Evolutionary conservation across 2,113 vertebrate species (phyloP).

Genomic region (Gila orcuttii): DNA sequence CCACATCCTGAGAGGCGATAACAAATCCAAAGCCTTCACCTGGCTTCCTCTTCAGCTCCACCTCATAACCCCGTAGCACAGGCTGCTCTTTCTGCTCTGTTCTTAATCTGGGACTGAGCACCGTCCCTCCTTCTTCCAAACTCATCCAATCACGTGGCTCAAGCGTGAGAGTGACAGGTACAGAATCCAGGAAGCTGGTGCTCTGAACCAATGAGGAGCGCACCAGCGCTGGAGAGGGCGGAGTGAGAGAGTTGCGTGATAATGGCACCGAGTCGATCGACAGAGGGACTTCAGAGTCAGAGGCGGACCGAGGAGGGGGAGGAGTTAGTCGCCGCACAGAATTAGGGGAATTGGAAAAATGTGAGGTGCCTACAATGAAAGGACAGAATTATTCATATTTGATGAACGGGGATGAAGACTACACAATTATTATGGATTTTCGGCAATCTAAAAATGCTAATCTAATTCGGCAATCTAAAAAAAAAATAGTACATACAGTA

Average conservation of each 20-base stretch:
- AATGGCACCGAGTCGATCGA: conserved; percentile 30
- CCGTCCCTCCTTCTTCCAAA: conserved; percentile 67
- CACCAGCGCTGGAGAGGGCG: conserved; percentile 39
- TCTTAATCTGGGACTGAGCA: conserved; percentile 50
- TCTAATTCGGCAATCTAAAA: neutral
- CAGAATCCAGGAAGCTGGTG: conserved; percentile 80
- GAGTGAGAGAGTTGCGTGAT: conserved; percentile 40
- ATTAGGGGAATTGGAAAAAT: conserved; percentile 62
- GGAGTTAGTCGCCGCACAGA: conserved; percentile 64
- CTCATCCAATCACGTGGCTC: conserved; percentile 75
- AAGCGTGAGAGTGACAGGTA: conserved; percentile 76
- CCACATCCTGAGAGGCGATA: conserved; percentile 76
- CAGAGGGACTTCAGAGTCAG: conserved; percentile 47
- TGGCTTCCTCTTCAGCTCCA: conserved; percentile 73
- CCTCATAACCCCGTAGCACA: conserved; percentile 62
- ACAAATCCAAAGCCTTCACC: conserved; percentile 81
- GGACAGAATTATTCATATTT: neutral
- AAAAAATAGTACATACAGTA: no score
- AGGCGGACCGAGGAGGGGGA: conserved; percentile 56
- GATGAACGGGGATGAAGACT: neutral
- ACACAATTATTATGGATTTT: neutral
- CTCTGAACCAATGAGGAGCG: conserved; percentile 73
- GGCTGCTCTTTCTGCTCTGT: conserved; percentile 45
- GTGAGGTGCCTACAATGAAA: conserved; percentile 55
- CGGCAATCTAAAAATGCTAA: no score